Evolutionary conservation across 2,888 invertebrate genomes (phyloP).

Genomic region (Sepioteuthis lessoniana): DNA sequence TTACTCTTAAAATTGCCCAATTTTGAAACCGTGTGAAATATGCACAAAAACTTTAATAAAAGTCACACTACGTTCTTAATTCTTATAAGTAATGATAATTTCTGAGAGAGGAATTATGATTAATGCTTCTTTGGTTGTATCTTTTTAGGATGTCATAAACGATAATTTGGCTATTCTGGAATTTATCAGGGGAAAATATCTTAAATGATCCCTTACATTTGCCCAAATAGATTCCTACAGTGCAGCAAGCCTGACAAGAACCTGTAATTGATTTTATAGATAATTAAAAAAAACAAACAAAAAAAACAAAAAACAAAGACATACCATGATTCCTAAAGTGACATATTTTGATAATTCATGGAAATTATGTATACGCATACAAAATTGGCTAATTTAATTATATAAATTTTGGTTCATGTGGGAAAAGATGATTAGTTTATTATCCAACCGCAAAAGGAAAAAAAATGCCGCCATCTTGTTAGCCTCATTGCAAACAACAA

Average conservation of each 20-base stretch:
- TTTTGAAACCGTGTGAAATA: too few species aligned
- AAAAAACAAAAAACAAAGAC: too few species aligned
- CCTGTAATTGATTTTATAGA: neutral
- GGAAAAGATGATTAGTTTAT: neutral
- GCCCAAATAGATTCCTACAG: neutral
- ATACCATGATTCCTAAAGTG: neutral
- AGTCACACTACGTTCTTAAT: too few species aligned
- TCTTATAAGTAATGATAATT: too few species aligned
- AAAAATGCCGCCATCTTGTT: neutral
- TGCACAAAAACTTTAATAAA: too few species aligned
- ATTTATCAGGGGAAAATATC: too few species aligned
- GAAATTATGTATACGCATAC: neutral
- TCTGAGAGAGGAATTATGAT: too few species aligned
- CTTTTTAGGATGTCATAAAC: too few species aligned
- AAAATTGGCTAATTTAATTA: neutral
- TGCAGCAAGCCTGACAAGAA: neutral
- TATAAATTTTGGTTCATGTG: neutral
- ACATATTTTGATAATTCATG: neutral
- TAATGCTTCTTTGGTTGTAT: too few species aligned
- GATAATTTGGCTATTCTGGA: neutral
- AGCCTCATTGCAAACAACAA: neutral
- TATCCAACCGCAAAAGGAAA: too few species aligned
- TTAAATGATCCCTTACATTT: neutral
- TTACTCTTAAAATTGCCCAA: too few species aligned
- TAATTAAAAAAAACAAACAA: too few species aligned